Evolutionary conservation across 2,888 invertebrate species (phyloP), one percentile per base, ranked within the genome.

Genomic region (Pachliopta kotzebuea): DNA sequence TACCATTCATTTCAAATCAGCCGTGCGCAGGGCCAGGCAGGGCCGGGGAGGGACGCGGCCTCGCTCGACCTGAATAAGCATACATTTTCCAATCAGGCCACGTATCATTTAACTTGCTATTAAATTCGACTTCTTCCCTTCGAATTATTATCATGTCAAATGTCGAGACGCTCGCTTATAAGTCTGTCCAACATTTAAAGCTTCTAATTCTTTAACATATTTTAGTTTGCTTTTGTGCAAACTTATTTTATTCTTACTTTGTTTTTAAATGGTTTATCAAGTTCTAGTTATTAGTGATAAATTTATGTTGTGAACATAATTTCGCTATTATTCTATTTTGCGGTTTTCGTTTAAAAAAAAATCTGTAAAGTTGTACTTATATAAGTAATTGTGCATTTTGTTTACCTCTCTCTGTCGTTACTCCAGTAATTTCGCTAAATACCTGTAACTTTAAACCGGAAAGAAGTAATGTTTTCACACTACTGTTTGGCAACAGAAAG

Each of bases 71-170:
- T 90, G 91, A 91, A 91, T 90, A 90, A 90, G 86, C 90, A 90
- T 90, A 91, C 90, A 90, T 90, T 91, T 91, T 91, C 91, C 91
- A 91, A 90, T 91, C 90, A 90, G 87, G 83, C 81, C 89, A 91
- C 91, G 91, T 91, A 90, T 90, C 90, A 91, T 91, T 91, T 88
- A 91, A 90, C 90, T 90, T 78, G 89, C 91, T 90, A 90, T 91
- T 90, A 91, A 91, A 90, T 89, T 87, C 89, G 85, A 86, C 88
- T 88, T 89, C 88, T 89, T 90, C 88, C 90, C 87, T 88, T 76
- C 81, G 84, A 88, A 87, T 90, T 88, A 88, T 88, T 88, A 87
- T 84, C 86, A 85, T 86, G 86, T 88, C 85, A 85, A 84, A 76
- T 73, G 74, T 75, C 72, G 85, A 82, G 79, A 78, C 75, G 76